Base-by-base conservation (phyloP, 2,797 vertebrate species). In the Coracias cyanogaster region DNA sequence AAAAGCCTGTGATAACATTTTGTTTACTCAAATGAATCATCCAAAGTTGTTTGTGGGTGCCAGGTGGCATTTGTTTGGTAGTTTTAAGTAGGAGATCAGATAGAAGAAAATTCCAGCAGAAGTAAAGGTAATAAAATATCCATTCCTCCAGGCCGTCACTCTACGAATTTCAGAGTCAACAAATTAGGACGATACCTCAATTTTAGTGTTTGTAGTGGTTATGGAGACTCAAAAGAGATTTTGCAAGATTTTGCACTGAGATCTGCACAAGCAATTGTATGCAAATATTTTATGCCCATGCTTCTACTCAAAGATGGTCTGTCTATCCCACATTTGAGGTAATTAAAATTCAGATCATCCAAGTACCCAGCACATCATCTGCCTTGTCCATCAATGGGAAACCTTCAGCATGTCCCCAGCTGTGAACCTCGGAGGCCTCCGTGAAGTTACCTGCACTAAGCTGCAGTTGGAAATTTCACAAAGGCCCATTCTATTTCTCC, bases 61-160 rank as follows among this genome's bases (percentile, higher is more conserved):
- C 67, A 81, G 55, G 61, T 90, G 90, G 24, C 52, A 91, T 79
- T 84, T 92, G 87, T 84, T 96, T 90, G 66, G 61, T 35, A 51
- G 37, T 61, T 79, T 70, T 84, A 51, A 90, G 41, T 28, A 61
- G 62, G 49, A 29, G 33, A 77, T 20, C 67, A 62, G 72, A 58
- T 57, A 67, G 78, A 79, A 73, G n/a, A 74, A 96, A 91, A 89
- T 79, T 90, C 48, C 51, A 84, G 66, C 64, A 65, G 43, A 80
- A 94, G 88, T 71, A 65, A 93, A 94, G 61, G 71, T 64, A 57
- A 39, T 71, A 66, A 86, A 89, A 48, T 28, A 90, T 88, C 90
- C 86, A 67, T 9, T 18, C 15, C 51, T 82, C 83, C 16, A 58
- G 43, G 76, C 91, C 60, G 39, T 65, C 24, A 13, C 20, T 57